Percentiles rank a stretch among this genome's conserved stretches.
Evolutionary conservation across 2,888 invertebrate genomes (phyloP).

Genomic region (Torymus tubicola): DNA sequence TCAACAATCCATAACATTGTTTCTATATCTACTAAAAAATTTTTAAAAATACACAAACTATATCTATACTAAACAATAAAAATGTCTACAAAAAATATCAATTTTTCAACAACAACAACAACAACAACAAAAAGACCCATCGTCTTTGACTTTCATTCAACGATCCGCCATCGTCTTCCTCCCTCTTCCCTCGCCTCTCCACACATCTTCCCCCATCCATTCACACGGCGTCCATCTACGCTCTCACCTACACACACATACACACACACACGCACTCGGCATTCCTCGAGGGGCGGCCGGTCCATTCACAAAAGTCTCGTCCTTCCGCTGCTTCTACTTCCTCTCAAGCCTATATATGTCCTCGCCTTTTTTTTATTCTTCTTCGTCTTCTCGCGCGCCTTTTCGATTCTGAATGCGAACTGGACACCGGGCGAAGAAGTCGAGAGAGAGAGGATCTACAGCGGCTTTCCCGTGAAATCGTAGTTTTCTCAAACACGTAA

Average conservation of each 20-base stretch:
- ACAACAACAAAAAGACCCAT: no score
- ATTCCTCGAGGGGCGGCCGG: conserved; percentile 22
- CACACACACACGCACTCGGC: not conserved
- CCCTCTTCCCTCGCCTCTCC: not conserved
- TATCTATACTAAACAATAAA: no score
- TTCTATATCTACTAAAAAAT: no score
- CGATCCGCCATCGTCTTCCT: not conserved
- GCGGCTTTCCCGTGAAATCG: conserved; percentile 28
- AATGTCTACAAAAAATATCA: no score
- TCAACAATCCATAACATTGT: no score
- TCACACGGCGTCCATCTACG: not conserved
- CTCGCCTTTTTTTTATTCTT: conserved; percentile 23
- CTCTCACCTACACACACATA: no score
- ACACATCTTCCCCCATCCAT: conserved; percentile 12
- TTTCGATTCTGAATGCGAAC: conserved; percentile 23
- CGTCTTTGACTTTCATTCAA: not conserved
- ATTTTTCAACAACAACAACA: no score
- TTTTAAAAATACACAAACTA: no score
- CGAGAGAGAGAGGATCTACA: conserved; percentile 6
- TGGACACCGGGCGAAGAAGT: conserved; percentile 7
- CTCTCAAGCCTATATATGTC: conserved; percentile 19
- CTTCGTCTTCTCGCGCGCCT: conserved; percentile 32
- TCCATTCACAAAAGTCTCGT: conserved; percentile 40
- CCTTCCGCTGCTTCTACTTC: conserved; percentile 49
- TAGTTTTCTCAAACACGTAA: not conserved